These are phyloP conservation scores for Cichladusa arquata DNA, from an alignment of 2,113 vertebrate species.

Conservation along the genomic window DNA sequence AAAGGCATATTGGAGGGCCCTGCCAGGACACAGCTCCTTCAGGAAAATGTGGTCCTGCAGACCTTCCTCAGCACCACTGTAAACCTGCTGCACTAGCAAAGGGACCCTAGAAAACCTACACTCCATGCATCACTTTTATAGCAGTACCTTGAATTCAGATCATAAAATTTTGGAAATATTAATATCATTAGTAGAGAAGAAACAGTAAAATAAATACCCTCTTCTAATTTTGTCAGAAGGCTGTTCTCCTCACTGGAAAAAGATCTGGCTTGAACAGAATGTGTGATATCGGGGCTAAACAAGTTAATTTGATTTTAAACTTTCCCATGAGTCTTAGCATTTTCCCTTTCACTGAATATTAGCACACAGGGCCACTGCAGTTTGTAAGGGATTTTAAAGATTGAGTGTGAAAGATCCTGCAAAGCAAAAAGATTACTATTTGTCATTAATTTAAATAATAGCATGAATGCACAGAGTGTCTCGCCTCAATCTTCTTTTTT, in stretches of 20 bases:
- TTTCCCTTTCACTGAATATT: conserved; percentile 7
- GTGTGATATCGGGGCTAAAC: neutral
- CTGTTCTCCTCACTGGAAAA: neutral
- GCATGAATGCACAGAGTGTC: neutral
- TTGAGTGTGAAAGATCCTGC: neutral
- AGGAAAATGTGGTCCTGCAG: neutral
- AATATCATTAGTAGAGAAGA: neutral
- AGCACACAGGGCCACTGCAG: neutral
- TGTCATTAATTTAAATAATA: conserved; percentile 36
- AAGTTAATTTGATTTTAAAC: conserved; percentile 9
- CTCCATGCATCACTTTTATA: neutral
- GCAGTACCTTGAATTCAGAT: neutral
- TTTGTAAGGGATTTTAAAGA: conserved; percentile 4
- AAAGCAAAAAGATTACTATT: neutral
- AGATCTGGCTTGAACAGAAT: neutral
- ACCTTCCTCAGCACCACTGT: neutral
- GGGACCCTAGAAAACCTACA: neutral
- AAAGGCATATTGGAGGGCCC: neutral
- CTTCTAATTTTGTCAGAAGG: neutral
- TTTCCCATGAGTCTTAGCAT: neutral
- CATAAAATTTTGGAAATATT: neutral
- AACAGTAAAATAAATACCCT: neutral
- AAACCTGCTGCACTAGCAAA: neutral
- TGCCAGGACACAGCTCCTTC: neutral
- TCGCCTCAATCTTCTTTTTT: neutral